Conservation (phyloP, 1,140 invertebrate genomes). For the Paracyclopina nana region DNA sequence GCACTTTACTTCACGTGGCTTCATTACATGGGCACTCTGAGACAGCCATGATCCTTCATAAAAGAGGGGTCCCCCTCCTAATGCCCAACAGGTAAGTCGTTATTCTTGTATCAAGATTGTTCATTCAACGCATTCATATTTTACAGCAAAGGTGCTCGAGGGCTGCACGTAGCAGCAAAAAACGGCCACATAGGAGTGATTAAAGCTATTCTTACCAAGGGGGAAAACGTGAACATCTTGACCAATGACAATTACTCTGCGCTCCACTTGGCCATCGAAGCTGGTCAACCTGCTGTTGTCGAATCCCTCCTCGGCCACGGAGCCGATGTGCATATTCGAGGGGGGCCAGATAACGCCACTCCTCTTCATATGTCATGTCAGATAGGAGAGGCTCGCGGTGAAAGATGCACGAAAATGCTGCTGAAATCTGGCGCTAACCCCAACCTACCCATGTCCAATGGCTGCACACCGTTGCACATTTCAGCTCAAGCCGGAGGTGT, state of each 20-base stretch:
- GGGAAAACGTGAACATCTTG: conserved; percentile 80
- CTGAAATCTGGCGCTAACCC: conserved; percentile 90
- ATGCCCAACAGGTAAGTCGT: conserved; percentile 8
- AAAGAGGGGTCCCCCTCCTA: conserved; percentile 11
- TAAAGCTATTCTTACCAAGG: conserved; percentile 78
- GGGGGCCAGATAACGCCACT: conserved; percentile 65
- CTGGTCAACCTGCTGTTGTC: conserved; percentile 80
- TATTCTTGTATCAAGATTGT: no score
- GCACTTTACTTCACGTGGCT: conserved; percentile 93
- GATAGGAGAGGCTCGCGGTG: conserved; percentile 55
- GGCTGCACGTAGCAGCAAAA: conserved; percentile 74
- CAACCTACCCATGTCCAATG: conserved; percentile 74
- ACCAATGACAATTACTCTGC: conserved; percentile 95
- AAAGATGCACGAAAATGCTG: conserved; percentile 88
- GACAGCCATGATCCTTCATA: conserved; percentile 47
- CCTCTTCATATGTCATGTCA: conserved; percentile 85
- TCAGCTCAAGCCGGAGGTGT: conserved; percentile 71
- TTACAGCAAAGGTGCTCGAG: conserved; percentile 6
- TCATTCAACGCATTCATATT: neutral
- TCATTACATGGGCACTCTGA: conserved; percentile 89
- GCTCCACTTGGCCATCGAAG: conserved; percentile 91
- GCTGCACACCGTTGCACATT: conserved; percentile 78
- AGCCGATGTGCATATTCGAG: conserved; percentile 84
- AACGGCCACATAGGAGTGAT: conserved; percentile 86
- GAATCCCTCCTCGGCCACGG: conserved; percentile 88